A percentile compares a stretch with the other conserved stretches of the same genome.
Conservation (phyloP, 2,113 vertebrate species). For the Malurus elegans region DNA sequence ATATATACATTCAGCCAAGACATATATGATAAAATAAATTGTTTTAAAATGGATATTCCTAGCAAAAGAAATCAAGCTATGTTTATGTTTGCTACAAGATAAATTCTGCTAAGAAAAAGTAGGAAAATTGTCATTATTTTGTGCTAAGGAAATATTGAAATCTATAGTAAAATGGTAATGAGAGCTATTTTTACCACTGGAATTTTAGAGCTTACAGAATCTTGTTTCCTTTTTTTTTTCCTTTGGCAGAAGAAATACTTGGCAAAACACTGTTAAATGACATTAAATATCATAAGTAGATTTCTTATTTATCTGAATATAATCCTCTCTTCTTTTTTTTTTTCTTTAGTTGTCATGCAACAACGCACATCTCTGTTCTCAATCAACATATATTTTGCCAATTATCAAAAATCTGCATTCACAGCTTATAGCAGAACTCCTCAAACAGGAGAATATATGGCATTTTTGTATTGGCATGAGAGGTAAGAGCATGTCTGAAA, state of each 20-base stretch:
- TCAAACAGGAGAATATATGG: neutral
- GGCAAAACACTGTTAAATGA: neutral
- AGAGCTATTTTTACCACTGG: rapidly evolving
- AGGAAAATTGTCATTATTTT: neutral
- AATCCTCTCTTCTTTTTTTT: neutral
- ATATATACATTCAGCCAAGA: neutral
- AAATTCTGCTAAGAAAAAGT: neutral
- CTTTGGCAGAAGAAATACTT: neutral
- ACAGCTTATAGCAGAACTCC: neutral
- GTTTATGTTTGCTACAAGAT: neutral
- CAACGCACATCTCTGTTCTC: neutral
- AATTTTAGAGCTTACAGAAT: neutral
- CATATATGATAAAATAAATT: neutral
- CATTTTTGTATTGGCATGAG: neutral
- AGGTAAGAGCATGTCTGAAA: neutral
- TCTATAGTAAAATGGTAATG: neutral
- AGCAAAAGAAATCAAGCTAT: neutral
- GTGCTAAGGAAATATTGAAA: neutral
- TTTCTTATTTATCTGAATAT: neutral
- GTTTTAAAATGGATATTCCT: neutral
- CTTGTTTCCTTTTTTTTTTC: neutral
- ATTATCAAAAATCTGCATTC: neutral
- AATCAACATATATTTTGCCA: neutral
- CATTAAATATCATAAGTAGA: neutral
- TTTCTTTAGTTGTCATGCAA: neutral